Evolutionary conservation across 2,888 invertebrate genomes (phyloP), one percentile per base, ranked within the genome.

Genomic region (Sarcophaga subvicina): DNA sequence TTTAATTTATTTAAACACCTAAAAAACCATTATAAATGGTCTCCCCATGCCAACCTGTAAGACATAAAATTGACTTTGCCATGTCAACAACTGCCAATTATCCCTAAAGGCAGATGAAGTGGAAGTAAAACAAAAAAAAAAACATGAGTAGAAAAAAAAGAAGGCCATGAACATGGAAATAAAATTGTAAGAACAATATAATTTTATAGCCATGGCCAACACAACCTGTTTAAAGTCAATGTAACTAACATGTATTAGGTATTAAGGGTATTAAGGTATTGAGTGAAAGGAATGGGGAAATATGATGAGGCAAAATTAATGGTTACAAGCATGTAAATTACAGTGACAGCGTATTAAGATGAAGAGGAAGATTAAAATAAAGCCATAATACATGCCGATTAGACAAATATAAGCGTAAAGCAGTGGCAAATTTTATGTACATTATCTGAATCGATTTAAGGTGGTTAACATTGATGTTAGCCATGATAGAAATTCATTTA

Each of bases 41-140:
- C 25, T 20, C 37, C 25, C n/a, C 60, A 22, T 22, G 60, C 47
- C 70, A 63, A 69, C 8, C 2, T 37, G 8, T 72, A 79, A 87
- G 22, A 22, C 22, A 22, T 82, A 54, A 54, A 79, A 84, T 76
- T 83, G 62, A 77, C 14, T 63, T 79, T 76, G 81, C 63, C 71
- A 72, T 82, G 79, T 72, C 78, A 72, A 69, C 75, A 84, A 82
- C 76, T 67, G 71, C 76, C 70, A 87, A 87, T 87, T 82, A 84
- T 75, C 69, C 63, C 63, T 80, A 47, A 75, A 62, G 79, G 37
- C 69, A 70, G 27, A 63, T 69, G 71, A 72, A 63, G 11, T 37
- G 60, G 17, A 22, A 54, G 49, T 22, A n/a, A 17, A 22, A 22
- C 20, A n/a, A 20, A 60, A n/a, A 20, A 27, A 37, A 37, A 37